Base-by-base conservation (phyloP, 2,113 vertebrate species). In the Apteryx owenii region DNA sequence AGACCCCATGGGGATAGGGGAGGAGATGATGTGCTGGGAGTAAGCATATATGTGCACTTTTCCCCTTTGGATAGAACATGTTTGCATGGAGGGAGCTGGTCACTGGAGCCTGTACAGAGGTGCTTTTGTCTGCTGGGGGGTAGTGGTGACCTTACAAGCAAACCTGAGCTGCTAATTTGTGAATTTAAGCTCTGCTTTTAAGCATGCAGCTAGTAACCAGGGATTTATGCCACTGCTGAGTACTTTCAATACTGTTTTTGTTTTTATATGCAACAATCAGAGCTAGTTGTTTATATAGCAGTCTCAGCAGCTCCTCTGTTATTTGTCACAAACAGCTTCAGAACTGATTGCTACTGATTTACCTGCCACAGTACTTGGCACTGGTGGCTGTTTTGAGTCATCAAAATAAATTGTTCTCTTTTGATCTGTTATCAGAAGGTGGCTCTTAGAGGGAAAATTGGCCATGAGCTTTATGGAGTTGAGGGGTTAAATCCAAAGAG, bases 51-150 rank as follows among this genome's bases (percentile, higher is more conserved):
- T 7, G 53, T 54, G 14, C 33, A 25, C n/a, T 46, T 48, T 84
- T 54, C 23, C 46, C 42, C 10, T 60, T n/a, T 68, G 46, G 61
- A 44, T 58, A 16, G 61, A 76, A 29, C 10, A 6, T 36, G 26
- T 50, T 58, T 5, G 1, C 10, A 21, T 26, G 29, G 16, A 5
- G 6, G 12, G 10, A 17, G 21, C 20, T 0, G 0, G 12, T 61
- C 33, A 23, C 44, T 66, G 44, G n/a, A 85, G 31, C 23, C 61
- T 46, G 21, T 33, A 8, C 16, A n/a, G 26, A 21, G 77, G 25
- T 46, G 29, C 1, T 25, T 84, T 60, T 87, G 31, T 29, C 56
- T 19, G 2, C n/a, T 75, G 4, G 11, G 79, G 61, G 12, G 28
- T 82, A 42, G 33, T n/a, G 51, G 0, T 18, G 38, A 26, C 70